Evolutionary conservation across 2,888 invertebrate species (phyloP), one percentile per base, ranked within the genome.

Genomic region (Orchestes rusci): DNA sequence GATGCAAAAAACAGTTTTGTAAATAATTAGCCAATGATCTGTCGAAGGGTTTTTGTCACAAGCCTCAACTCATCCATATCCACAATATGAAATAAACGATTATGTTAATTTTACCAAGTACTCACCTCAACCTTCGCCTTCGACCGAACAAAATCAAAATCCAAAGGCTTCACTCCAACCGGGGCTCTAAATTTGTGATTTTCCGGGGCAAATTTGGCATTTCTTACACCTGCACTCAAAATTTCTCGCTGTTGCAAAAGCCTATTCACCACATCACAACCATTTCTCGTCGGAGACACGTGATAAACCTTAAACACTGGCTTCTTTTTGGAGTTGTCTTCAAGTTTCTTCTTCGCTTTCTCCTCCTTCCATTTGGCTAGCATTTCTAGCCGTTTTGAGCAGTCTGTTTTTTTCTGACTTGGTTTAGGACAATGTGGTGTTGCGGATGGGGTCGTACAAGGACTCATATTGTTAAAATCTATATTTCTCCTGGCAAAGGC

Each of bases 181-280:
- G 77, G 77, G 3, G 74, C 67, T 54, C 66, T 70, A 55, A 79
- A 79, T 8, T 61, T 52, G 12, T 77, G 71, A 65, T 74, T 70
- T 41, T 59, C 59, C 0, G 79, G 77, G 7, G 76, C 77, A 65
- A 78, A 74, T 31, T 55, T 43, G 5, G 33, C 28, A 36, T 12
- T 37, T 23, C 10, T 23, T 23, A 23, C 10, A 7, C 7, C 23
- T 7, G 23, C 23, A 23, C 7, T 23, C 7, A 23, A 10, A 23
- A 23, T 23, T 7, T 5, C 5, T 23, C 10, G 5, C 10, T 10
- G 7, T 10, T 23, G 5, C 5, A 23, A 7, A 23, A 53, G 39
- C 20, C 48, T 57, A 33, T 61, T 60, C 2, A 59, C 52, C 17
- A 51, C 56, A 10, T 59, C 10, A 7, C 7, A 7, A 7, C 7